A percentile compares a stretch with the other conserved stretches of the same genome.
These are phyloP conservation scores for Heliconius charithonia DNA, from an alignment of 2,888 invertebrate genomes.

Conservation along the genomic window DNA sequence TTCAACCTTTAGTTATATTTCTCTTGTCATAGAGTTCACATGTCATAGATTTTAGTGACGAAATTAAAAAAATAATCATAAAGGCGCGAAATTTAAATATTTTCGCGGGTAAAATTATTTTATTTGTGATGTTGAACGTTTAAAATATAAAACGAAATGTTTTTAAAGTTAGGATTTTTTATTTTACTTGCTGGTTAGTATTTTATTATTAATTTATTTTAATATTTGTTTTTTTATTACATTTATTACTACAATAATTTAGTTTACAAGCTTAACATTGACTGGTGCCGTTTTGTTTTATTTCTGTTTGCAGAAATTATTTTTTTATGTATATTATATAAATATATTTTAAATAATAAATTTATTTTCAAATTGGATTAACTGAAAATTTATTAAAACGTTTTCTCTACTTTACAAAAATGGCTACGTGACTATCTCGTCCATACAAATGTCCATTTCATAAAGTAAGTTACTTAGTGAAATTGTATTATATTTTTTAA, in stretches of 20 bases:
- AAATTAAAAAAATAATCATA: not conserved
- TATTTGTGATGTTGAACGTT: not conserved
- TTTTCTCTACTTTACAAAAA: too few species aligned
- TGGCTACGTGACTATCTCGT: too few species aligned
- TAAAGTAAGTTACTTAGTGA: too few species aligned
- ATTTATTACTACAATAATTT: not conserved
- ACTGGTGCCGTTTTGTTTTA: not conserved
- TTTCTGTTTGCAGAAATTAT: not conserved
- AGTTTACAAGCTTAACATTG: not conserved
- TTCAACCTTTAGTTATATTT: slow-evolving; percentile 3
- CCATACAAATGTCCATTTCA: too few species aligned
- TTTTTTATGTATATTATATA: too few species aligned
- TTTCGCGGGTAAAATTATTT: not conserved
- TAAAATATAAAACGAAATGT: not conserved
- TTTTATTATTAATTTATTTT: not conserved
- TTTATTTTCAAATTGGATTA: too few species aligned
- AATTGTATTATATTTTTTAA: too few species aligned
- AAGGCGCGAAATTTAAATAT: not conserved
- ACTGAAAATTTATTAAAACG: too few species aligned
- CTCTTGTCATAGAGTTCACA: not conserved
- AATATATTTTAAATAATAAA: too few species aligned
- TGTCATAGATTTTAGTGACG: not conserved
- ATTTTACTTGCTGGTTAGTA: not conserved
- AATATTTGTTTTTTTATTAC: not conserved
- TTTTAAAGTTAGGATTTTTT: not conserved